Evolutionary conservation across 2,888 invertebrate species (phyloP).

Genomic region (Synanthedon formicaeformis): DNA sequence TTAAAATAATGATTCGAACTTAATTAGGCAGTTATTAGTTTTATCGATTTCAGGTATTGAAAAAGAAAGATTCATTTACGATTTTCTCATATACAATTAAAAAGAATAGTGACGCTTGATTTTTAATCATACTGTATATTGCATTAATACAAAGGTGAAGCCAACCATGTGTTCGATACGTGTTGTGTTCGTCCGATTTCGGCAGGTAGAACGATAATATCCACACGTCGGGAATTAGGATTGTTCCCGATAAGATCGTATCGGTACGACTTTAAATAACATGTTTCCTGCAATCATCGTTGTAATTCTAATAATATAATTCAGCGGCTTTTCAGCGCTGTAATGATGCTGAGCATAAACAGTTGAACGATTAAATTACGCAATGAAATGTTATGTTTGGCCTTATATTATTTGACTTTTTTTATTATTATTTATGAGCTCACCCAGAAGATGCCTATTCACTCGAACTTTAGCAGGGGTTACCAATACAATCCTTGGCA

Average conservation of each 20-base stretch:
- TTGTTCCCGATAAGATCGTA: conserved; percentile 60
- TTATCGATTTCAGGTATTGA: too few species aligned
- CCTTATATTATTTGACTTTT: too few species aligned
- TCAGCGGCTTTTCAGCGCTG: conserved; percentile 45
- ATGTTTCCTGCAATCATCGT: conserved; percentile 67
- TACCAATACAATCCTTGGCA: too few species aligned
- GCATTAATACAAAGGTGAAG: conserved; percentile 12
- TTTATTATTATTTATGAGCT: too few species aligned
- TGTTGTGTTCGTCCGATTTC: conserved; percentile 49
- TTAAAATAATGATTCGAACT: too few species aligned
- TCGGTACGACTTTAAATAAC: conserved; percentile 64
- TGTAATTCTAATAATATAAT: conserved; percentile 68
- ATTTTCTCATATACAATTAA: too few species aligned
- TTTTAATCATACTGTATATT: background rate
- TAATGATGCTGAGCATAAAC: conserved; percentile 39
- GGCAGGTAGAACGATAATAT: conserved; percentile 63
- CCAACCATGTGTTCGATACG: conserved; percentile 41
- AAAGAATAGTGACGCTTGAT: background rate
- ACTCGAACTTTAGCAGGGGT: too few species aligned
- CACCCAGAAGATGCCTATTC: too few species aligned
- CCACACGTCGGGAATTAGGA: conserved; percentile 66
- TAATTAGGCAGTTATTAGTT: too few species aligned
- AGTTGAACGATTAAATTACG: conserved; percentile 27
- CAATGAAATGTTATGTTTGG: background rate
- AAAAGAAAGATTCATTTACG: too few species aligned